These are phyloP conservation scores for Musca vetustissima DNA, from an alignment of 1,140 invertebrate genomes.

Conservation along the genomic window DNA sequence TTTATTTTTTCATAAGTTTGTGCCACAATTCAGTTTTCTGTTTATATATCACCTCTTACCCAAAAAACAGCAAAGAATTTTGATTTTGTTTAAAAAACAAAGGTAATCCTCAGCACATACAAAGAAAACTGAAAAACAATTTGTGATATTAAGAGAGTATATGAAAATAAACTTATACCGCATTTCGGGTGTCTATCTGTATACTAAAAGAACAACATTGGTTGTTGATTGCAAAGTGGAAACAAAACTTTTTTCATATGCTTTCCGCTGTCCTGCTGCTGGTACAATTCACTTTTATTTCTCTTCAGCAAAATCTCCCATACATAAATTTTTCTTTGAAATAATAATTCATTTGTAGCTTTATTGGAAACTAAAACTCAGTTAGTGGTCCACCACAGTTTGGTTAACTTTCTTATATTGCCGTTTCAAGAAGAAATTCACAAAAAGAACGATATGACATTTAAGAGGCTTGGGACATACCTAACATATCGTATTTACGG, in stretches of 20 bases:
- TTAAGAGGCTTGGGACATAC: not conserved
- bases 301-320: too few species aligned
- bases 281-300: too few species aligned
- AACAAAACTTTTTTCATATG: slow-evolving; percentile 9
- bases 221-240: slow-evolving; percentile 12
- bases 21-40: slow-evolving; percentile 10
- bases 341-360: slow-evolving; percentile 11
- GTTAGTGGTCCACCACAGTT: slow-evolving; percentile 17
- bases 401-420: not conserved
- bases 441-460: too few species aligned
- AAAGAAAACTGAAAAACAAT: too few species aligned
- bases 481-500: too few species aligned
- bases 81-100: too few species aligned
- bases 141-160: too few species aligned
- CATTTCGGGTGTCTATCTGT: too few species aligned
- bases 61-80: too few species aligned
- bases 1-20: slow-evolving; percentile 16
- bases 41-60: slow-evolving; percentile 7
- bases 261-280: too few species aligned
- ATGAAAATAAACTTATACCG: too few species aligned
- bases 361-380: slow-evolving; percentile 1
- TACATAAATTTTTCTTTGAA: slow-evolving; percentile 4
- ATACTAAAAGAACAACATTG: slow-evolving; percentile 4
- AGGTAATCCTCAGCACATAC: too few species aligned
- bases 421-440: not conserved